These are phyloP conservation scores for Pemphigus obesinymphae DNA, from an alignment of 1,140 invertebrate species.

Conservation along the genomic window DNA sequence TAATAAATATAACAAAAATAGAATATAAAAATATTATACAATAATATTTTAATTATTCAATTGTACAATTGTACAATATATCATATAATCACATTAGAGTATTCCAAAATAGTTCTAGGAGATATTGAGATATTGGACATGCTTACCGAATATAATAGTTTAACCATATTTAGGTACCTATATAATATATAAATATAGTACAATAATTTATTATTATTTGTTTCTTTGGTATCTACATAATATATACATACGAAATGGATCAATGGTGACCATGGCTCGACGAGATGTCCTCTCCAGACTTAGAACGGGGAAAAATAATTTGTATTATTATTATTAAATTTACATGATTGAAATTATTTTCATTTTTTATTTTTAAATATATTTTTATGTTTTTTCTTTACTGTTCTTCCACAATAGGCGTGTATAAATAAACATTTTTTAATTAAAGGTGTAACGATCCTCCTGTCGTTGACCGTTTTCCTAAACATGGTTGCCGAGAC, in stretches of 20 bases:
- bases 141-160: too few relatives aligned
- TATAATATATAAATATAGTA: too few relatives aligned
- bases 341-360: not conserved
- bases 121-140: too few relatives aligned
- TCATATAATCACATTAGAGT: too few relatives aligned
- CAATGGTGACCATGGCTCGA: not conserved
- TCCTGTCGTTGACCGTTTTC: constrained; percentile 84
- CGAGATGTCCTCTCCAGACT: too few relatives aligned
- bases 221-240: not conserved
- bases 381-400: not conserved
- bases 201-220: not conserved
- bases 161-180: too few relatives aligned
- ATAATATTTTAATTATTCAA: too few relatives aligned
- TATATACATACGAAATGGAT: not conserved
- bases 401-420: not conserved
- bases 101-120: too few relatives aligned
- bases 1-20: too few relatives aligned
- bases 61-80: too few relatives aligned
- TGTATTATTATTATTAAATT: not conserved
- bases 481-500: constrained; percentile 78
- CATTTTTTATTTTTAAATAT: not conserved
- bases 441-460: constrained; percentile 74
- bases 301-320: not conserved
- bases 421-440: constrained; percentile 43
- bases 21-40: too few relatives aligned